A percentile compares a stretch with the other conserved stretches of the same genome.
Evolutionary conservation across 92 coral and sea anemone species (phyloP).

Genomic region (Galaxea fascicularis): DNA sequence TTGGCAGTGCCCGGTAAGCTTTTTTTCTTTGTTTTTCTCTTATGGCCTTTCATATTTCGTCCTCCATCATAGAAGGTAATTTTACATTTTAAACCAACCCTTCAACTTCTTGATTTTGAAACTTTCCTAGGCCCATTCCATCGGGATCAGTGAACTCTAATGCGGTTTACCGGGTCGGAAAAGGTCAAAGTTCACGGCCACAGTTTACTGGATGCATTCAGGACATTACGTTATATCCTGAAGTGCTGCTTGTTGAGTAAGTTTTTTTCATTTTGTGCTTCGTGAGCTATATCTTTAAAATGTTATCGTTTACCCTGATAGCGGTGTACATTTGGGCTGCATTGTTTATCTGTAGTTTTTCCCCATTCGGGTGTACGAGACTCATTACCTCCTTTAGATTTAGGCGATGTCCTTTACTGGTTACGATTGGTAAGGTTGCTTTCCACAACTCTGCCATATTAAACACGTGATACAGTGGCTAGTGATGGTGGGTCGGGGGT

Average conservation of each 20-base stretch:
- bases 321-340: too few species aligned
- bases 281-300: not conserved
- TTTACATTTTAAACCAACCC: too few species aligned
- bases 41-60: not conserved
- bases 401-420: too few species aligned
- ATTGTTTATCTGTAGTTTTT: too few species aligned
- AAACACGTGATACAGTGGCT: too few species aligned
- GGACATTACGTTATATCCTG: slow-evolving; percentile 85
- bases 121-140: slow-evolving; percentile 46
- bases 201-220: slow-evolving; percentile 87
- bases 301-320: too few species aligned
- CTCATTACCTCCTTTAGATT: too few species aligned
- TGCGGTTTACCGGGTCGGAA: slow-evolving; percentile 75
- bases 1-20: slow-evolving; percentile 33
- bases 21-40: not conserved
- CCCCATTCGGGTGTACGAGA: too few species aligned
- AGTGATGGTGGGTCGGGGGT: too few species aligned
- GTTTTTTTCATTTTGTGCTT: not conserved
- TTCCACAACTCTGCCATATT: too few species aligned
- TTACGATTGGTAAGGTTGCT: too few species aligned
- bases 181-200: slow-evolving; percentile 51
- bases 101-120: not conserved
- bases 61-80: too few species aligned
- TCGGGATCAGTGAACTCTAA: slow-evolving; percentile 60
- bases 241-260: slow-evolving; percentile 77